These are phyloP conservation scores for Hepsetus odoe DNA, from an alignment of 2,113 vertebrate genomes.

Conservation along the genomic window DNA sequence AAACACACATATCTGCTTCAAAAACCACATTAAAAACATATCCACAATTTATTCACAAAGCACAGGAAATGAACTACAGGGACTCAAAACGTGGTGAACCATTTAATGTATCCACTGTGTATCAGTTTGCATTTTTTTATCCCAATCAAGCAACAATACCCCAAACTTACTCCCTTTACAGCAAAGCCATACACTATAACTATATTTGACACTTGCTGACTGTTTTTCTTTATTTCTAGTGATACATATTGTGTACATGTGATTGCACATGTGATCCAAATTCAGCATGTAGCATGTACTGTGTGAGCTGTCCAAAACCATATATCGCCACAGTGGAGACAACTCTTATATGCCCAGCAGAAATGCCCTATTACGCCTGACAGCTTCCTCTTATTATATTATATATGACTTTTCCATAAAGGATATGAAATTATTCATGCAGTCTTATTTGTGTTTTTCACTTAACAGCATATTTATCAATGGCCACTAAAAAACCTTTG, in stretches of 20 bases:
- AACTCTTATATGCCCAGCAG: conserved; percentile 25
- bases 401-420: conserved; percentile 48
- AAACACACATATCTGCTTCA: not conserved
- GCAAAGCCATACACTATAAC: not conserved
- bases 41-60: not conserved
- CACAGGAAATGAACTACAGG: too few species aligned
- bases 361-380: conserved; percentile 40
- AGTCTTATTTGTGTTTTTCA: conserved; percentile 41
- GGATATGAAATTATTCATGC: conserved; percentile 45
- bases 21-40: not conserved
- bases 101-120: too few species aligned
- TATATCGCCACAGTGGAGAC: conserved; percentile 22
- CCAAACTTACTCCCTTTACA: not conserved
- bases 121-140: too few species aligned
- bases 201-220: too few species aligned
- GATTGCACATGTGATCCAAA: conserved; percentile 27
- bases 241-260: conserved; percentile 1
- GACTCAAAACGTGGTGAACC: too few species aligned
- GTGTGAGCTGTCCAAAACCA: conserved; percentile 37
- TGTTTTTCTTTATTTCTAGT: not conserved
- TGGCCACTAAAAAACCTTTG: not conserved
- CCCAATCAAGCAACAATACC: too few species aligned
- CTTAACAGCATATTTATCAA: conserved; percentile 19
- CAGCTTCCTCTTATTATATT: conserved; percentile 44
- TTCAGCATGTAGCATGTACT: not conserved